phyloP scores from a whole-genome alignment of 2,113 vertebrate genomes.

The Peromyscus maniculatus region DNA sequence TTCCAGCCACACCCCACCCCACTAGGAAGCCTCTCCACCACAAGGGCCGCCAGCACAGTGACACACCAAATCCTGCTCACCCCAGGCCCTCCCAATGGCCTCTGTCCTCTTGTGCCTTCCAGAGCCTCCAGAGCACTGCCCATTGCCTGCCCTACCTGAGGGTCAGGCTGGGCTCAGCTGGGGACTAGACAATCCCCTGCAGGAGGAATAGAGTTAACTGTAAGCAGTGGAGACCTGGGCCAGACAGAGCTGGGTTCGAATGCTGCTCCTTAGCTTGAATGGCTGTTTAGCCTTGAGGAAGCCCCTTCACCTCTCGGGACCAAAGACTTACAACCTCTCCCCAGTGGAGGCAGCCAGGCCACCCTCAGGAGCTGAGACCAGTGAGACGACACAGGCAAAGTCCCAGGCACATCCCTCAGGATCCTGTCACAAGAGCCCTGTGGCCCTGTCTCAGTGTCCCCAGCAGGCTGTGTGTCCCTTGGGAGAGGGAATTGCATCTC shows the following conservation, averaged over 20 bases:
- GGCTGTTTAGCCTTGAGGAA: neutral
- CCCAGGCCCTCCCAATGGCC: neutral
- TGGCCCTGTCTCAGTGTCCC: neutral
- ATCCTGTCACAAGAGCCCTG: neutral
- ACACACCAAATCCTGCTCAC: neutral
- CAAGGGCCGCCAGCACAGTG: neutral
- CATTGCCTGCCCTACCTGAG: neutral
- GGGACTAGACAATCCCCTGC: neutral
- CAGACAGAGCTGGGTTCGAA: neutral
- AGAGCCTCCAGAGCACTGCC: neutral
- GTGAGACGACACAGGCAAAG: neutral
- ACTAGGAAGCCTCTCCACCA: neutral
- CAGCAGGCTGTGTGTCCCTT: neutral
- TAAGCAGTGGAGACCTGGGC: neutral
- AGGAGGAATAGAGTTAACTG: neutral
- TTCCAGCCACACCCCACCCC: neutral
- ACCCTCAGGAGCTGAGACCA: neutral
- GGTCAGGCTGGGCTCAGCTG: neutral
- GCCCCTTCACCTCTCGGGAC: neutral
- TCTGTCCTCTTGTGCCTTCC: neutral
- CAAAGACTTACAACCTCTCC: neutral
- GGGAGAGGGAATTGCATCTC: neutral
- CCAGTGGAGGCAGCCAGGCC: neutral
- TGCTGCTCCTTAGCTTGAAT: neutral
- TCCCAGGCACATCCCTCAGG: neutral